Percentiles rank a stretch among this genome's conserved stretches.
These are phyloP conservation scores for Stigmatopora nigra DNA, from an alignment of 2,113 vertebrate species.

Conservation along the genomic window DNA sequence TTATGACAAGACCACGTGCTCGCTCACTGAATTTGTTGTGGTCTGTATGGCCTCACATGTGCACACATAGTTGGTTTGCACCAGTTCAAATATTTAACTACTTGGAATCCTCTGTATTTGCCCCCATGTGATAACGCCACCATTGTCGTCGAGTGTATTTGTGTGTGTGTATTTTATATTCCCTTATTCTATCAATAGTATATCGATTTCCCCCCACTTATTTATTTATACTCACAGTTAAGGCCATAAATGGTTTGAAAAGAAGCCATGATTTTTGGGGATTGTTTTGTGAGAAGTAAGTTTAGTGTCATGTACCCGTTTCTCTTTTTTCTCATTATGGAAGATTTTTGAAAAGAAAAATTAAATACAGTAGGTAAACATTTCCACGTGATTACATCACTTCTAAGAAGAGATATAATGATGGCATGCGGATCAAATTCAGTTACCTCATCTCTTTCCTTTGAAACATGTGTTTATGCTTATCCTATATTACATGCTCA, in stretches of 20 bases:
- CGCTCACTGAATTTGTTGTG: conserved; percentile 37
- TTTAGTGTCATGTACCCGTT: neutral
- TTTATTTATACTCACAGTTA: conserved; percentile 6
- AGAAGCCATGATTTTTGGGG: conserved; percentile 7
- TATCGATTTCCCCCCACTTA: conserved; percentile 32
- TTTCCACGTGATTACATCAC: neutral
- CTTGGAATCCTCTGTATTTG: conserved; percentile 54
- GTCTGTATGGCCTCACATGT: conserved; percentile 28
- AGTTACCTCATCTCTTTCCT: neutral
- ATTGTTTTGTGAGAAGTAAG: neutral
- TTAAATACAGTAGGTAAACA: neutral
- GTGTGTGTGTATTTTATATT: conserved; percentile 16
- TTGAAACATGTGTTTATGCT: neutral
- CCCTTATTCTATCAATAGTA: conserved; percentile 1
- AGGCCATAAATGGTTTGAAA: conserved; percentile 13
- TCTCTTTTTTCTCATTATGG: neutral
- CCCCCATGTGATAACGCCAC: conserved; percentile 29
- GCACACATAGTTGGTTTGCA: conserved; percentile 22
- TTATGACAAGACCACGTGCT: conserved; percentile 37
- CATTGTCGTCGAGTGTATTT: conserved; percentile 20
- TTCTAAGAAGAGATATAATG: neutral
- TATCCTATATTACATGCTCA: neutral
- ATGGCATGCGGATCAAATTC: neutral
- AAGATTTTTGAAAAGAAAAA: neutral
- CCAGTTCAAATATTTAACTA: conserved; percentile 59